Percentiles rank a stretch among this genome's conserved stretches.
phyloP scores from a whole-genome alignment of 2,797 vertebrate genomes.

The Glyptemys insculpta region DNA sequence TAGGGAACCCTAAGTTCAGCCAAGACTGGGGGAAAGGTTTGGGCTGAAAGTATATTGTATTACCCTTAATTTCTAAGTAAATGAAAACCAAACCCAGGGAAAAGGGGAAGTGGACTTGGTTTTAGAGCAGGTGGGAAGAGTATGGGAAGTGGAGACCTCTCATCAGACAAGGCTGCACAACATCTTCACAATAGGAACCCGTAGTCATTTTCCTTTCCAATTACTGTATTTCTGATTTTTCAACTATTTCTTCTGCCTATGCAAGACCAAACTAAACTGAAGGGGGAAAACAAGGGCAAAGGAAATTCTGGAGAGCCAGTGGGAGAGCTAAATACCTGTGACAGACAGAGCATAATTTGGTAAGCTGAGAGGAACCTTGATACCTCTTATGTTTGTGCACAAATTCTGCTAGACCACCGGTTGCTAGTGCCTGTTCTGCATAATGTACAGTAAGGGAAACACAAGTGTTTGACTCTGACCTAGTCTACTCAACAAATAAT shows the following conservation, averaged over 20 bases:
- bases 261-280: not conserved
- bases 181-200: not conserved
- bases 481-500: not conserved
- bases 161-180: not conserved
- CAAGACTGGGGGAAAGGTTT: not conserved
- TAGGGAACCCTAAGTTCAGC: not conserved
- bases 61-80: not conserved
- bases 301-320: not conserved
- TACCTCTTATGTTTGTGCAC: not conserved
- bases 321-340: not conserved
- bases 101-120: not conserved
- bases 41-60: not conserved
- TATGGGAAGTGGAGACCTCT: not conserved
- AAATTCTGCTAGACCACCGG: not conserved
- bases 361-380: not conserved
- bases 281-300: not conserved
- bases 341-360: not conserved
- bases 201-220: not conserved
- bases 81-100: not conserved
- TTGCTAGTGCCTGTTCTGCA: not conserved
- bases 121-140: not conserved
- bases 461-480: fast-evolving
- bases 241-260: not conserved
- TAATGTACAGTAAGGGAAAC: not conserved
- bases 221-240: not conserved